Percentiles rank a stretch among this genome's conserved stretches.
Conservation (phyloP, 1,140 invertebrate species). For the Drosophila bocki region DNA sequence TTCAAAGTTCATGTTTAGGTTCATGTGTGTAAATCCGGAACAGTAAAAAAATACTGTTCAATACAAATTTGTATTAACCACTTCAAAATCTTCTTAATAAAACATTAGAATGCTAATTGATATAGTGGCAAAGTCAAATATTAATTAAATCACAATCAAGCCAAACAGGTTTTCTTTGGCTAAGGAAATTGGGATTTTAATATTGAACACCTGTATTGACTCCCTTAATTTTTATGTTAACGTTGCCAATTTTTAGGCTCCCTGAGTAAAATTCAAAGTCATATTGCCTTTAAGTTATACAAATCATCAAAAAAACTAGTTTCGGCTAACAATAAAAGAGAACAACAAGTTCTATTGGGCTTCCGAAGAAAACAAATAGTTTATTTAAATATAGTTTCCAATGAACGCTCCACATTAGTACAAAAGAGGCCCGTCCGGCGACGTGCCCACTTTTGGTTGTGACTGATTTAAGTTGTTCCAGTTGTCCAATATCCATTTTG, state of each 20-base stretch:
- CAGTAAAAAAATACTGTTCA: no score
- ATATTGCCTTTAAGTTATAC: not conserved
- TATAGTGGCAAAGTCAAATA: no score
- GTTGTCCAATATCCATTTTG: not conserved
- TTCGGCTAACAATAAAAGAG: not conserved
- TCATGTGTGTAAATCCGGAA: no score
- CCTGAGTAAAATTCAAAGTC: not conserved
- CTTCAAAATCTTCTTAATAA: not conserved
- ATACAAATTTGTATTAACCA: not conserved
- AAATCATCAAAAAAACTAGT: not conserved
- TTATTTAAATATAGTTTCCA: slow-evolving; percentile 24
- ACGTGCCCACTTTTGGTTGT: slow-evolving; percentile 16
- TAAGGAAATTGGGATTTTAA: not conserved
- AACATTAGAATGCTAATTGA: not conserved
- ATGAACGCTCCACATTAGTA: no score
- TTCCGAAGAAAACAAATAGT: not conserved
- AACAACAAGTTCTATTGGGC: not conserved
- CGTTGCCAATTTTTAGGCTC: slow-evolving; percentile 7
- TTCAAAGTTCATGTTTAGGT: no score
- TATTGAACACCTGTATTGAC: not conserved
- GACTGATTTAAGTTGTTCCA: not conserved
- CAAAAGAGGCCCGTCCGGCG: slow-evolving; percentile 14
- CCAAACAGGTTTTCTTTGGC: not conserved
- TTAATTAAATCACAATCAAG: not conserved
- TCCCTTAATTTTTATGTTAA: not conserved